phyloP scores from a whole-genome alignment of 2,888 invertebrate genomes.

The Zonitis immaculata region DNA sequence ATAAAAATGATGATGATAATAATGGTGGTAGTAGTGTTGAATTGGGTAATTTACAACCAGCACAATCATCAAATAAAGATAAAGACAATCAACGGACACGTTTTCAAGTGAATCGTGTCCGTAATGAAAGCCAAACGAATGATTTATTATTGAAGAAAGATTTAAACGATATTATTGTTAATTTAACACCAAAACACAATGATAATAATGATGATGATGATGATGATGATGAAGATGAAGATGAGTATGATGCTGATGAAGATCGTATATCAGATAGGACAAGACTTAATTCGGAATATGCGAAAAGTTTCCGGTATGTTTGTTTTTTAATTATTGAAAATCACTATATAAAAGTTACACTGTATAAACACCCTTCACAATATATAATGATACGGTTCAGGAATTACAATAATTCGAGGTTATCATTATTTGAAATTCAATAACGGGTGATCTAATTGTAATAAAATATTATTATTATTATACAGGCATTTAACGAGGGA shows the following conservation, averaged over 20 bases:
- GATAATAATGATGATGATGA: conserved; percentile 31
- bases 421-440: background rate
- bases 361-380: too few species aligned
- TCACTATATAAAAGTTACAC: too few species aligned
- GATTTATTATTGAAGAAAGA: too few species aligned
- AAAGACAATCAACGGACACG: conserved; percentile 49
- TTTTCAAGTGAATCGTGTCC: conserved; percentile 60
- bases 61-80: conserved; percentile 34
- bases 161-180: conserved; percentile 18
- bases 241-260: conserved; percentile 35
- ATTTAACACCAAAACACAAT: conserved; percentile 23
- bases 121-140: conserved; percentile 49
- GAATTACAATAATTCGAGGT: background rate
- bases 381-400: background rate
- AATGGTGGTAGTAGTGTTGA: too few species aligned
- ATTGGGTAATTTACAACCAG: too few species aligned
- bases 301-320: conserved; percentile 71
- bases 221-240: conserved; percentile 45
- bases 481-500: conserved; percentile 78
- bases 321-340: too few species aligned
- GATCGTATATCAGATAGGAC: conserved; percentile 50
- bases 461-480: conserved; percentile 8
- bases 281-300: conserved; percentile 54
- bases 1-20: too few species aligned
- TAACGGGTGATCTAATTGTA: background rate